Base-by-base conservation (phyloP, 2,888 invertebrate genomes). In the Therioaphis trifolii region DNA sequence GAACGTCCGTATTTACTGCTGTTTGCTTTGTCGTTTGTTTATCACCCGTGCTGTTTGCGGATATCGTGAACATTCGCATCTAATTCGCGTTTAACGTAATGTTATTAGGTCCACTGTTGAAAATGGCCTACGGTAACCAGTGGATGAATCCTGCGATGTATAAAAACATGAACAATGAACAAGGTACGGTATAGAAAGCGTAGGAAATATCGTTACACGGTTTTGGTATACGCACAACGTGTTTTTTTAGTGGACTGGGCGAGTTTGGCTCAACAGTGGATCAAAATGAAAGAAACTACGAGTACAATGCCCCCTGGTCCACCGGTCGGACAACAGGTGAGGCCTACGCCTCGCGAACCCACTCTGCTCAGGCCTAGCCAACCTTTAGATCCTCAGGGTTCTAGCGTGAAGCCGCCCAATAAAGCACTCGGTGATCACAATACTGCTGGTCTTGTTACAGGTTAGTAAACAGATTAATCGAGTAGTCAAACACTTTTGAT, bases 251-350 rank as follows among this genome's bases (percentile, higher is more conserved):
- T 98, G 85, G 98, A 98, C 89, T 98, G 98, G 98, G 98, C 97
- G 15, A 94, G 96, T 46, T 90, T 98, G 87, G 98, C 98, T 40
- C 97, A 98, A 88, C 97, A 98, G 92, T 98, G 98, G 98, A 98
- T 98, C 87, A 95, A 95, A 88, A 96, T 96, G 96, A 96, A 96
- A 88, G 95, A 95, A 88, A 92, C 93, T 12, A 89, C 89, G 27
- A 89, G 90, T 3, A 89, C 90, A 66, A 90, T 90, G 55, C 91
- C 92, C 55, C 46, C 43, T 14, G 72, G 35, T 74, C 72, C 49
- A 40, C 61, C 63, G 46, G 63, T 14, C 9, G 72, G 35, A 82
- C 72, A 49, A 40, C 61, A 74, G 46, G 63, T 14, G 4, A 63
- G 52, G 18, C 21, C 63, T 0, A 18, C 61, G 7, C 86, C 86